phyloP scores from a whole-genome alignment of 2,113 vertebrate genomes.

The Mesitornis unicolor region DNA sequence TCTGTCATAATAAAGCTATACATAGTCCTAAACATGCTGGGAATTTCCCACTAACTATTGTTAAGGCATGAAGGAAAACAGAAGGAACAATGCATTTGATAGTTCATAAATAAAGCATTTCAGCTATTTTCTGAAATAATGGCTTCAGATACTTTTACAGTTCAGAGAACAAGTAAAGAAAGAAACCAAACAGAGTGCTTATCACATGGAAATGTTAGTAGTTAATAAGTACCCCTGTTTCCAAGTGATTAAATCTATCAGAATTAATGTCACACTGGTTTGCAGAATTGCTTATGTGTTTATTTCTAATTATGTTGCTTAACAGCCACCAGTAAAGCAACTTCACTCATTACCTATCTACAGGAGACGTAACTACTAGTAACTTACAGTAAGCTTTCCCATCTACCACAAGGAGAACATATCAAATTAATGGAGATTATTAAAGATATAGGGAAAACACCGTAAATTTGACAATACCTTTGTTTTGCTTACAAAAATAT shows the following conservation, averaged over 20 bases:
- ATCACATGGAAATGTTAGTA: constrained; percentile 34
- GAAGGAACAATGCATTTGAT: background rate
- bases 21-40: background rate
- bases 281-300: background rate
- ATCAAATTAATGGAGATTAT: background rate
- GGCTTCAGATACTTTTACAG: constrained; percentile 49
- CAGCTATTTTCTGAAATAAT: constrained; percentile 48
- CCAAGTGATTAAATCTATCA: constrained; percentile 32
- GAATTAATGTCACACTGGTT: constrained; percentile 15
- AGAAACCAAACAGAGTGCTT: constrained; percentile 24
- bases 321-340: background rate
- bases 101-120: constrained; percentile 50
- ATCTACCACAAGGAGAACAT: background rate
- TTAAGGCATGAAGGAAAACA: constrained; percentile 8
- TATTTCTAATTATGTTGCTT: constrained; percentile 22
- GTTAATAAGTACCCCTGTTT: constrained; percentile 53
- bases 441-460: background rate
- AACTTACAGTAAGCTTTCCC: background rate
- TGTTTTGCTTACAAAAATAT: background rate
- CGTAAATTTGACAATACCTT: background rate
- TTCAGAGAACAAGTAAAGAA: constrained; percentile 53
- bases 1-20: background rate
- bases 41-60: constrained; percentile 35
- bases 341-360: background rate
- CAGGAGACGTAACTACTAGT: background rate